These are phyloP conservation scores for Nasua narica DNA, from an alignment of 2,797 vertebrate species.

Conservation along the genomic window DNA sequence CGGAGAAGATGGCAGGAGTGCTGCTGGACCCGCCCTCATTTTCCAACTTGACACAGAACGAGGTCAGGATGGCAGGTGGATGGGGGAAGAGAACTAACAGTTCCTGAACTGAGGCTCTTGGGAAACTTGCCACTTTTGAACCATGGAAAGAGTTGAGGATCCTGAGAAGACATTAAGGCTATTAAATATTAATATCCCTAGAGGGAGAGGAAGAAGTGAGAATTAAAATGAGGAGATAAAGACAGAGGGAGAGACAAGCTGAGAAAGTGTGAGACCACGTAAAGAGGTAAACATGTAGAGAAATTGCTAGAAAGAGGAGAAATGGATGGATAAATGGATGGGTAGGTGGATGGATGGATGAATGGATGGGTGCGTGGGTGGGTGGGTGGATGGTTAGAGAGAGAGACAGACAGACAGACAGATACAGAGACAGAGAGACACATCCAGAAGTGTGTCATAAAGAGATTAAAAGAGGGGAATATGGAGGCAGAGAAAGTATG, in stretches of 20 bases:
- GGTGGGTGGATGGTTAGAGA: background rate
- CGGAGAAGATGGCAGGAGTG: background rate
- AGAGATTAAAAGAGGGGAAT: background rate
- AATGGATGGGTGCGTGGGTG: background rate
- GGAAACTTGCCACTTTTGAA: slow-evolving; percentile 9
- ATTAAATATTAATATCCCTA: slow-evolving; percentile 64
- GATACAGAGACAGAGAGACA: fast-evolving
- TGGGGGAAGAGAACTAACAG: fast-evolving
- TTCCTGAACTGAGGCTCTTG: background rate
- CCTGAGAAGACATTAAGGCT: background rate
- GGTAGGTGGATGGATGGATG: background rate
- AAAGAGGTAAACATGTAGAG: background rate
- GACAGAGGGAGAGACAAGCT: background rate
- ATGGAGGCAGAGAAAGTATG: background rate
- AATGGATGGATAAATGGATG: background rate
- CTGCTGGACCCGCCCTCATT: background rate
- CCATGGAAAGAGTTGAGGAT: background rate
- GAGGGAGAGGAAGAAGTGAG: background rate
- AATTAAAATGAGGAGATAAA: fast-evolving
- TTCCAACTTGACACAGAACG: background rate
- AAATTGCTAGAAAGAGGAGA: fast-evolving
- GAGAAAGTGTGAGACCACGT: fast-evolving
- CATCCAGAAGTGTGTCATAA: background rate
- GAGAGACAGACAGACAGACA: background rate
- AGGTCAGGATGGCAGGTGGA: background rate